Percentiles rank a stretch among this genome's conserved stretches.
Conservation (phyloP, 1,140 invertebrate species). For the Carcinoscorpius rotundicauda region DNA sequence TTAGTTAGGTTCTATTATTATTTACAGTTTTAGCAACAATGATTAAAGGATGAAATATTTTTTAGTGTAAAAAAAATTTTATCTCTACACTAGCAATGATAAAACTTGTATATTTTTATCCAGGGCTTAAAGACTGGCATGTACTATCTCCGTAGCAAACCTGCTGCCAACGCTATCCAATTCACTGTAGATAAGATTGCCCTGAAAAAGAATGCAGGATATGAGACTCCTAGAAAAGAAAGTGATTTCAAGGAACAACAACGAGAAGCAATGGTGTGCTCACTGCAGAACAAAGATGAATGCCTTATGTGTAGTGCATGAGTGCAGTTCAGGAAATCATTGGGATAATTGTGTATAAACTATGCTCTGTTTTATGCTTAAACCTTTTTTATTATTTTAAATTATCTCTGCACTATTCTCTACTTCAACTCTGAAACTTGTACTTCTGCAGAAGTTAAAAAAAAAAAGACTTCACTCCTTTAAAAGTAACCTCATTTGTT, state of each 20-base stretch:
- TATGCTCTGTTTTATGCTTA: too few species aligned
- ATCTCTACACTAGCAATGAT: not conserved
- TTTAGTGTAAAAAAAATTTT: not conserved
- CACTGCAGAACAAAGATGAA: conserved; percentile 79
- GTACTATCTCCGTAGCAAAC: conserved; percentile 96
- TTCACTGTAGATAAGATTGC: conserved; percentile 88
- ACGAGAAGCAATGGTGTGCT: conserved; percentile 69
- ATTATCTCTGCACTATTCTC: too few species aligned
- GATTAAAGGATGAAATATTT: too few species aligned
- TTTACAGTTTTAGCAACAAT: too few species aligned
- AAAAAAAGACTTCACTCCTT: too few species aligned
- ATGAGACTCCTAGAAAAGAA: conserved; percentile 7
- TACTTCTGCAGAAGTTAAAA: too few species aligned
- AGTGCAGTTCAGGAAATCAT: too few species aligned
- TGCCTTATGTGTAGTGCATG: conserved; percentile 51
- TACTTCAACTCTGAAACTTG: too few species aligned
- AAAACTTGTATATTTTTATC: conserved; percentile 22
- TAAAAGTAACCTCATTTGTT: too few species aligned
- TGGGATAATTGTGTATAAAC: too few species aligned
- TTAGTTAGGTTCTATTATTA: too few species aligned
- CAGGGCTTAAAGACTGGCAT: conserved; percentile 95
- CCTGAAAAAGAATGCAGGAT: conserved; percentile 9
- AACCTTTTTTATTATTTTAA: too few species aligned
- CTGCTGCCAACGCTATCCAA: conserved; percentile 90
- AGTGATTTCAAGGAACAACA: conserved; percentile 38